Evolutionary conservation across 1,140 invertebrate genomes (phyloP), one percentile per base, ranked within the genome.

Genomic region (Lysiphlebus fabarum): DNA sequence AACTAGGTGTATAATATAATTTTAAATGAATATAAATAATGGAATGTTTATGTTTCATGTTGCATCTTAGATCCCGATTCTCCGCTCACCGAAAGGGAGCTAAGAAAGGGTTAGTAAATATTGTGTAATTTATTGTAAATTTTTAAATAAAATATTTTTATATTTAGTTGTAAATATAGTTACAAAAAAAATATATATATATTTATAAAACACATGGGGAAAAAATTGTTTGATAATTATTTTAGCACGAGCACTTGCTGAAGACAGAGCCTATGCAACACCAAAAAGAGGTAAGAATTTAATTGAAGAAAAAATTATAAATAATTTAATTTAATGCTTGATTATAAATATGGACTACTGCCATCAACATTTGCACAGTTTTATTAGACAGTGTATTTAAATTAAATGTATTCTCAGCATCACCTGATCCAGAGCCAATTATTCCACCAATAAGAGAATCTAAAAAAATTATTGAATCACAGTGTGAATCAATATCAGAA

Each of bases 71-170:
- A 66, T 53, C 65, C 71, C 40, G 70, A 69, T 58, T 47, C 56
- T 53, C 75, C 73, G 49, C 65, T 74, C 67, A 75, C 74, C 56
- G 75, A 76, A 53, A 70, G 75, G 66, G 75, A 77, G 68, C 56
- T 72, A 17, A 69, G 75, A 66, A 77, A 77, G 67, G 75, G 75
- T 77, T 68, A 71, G 75, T 76, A 73, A 47, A 56, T n/a, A 26
- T 26, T 26, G 17, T 26, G 17, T 26, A 26, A 26, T 26, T 1
- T 26, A 26, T 26, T 26, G 17, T 26, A 26, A 26, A 26, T 26
- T 26, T 26, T 26, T 17, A n/a, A n/a, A n/a, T n/a, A n/a, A n/a
- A n/a, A n/a, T n/a, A n/a, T n/a, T 58, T 56, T 54, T 54, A 10
- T 58, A 45, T 62, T 59, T 41, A 41, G 45, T 33, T 58, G 48